Evolutionary conservation across 2,888 invertebrate genomes (phyloP).

Genomic region (Protonemura montana): DNA sequence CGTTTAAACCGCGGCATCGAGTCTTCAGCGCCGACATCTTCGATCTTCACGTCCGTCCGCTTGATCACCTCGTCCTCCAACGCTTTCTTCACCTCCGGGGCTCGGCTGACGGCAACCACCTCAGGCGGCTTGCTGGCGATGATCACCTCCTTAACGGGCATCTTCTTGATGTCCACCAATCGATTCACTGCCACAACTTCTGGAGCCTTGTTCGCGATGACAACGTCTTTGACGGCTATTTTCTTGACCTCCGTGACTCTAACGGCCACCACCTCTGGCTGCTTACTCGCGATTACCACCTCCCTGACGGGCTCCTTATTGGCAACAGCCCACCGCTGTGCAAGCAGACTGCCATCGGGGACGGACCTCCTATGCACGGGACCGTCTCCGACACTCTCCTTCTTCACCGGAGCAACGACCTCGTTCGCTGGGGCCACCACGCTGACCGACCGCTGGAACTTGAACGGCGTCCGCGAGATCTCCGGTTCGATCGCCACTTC

Average conservation of each 20-base stretch:
- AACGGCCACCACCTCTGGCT: constrained; percentile 15
- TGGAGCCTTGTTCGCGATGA: background rate
- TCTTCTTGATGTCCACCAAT: background rate
- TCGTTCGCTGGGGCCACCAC: background rate
- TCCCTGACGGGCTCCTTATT: constrained; percentile 41
- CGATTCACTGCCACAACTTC: background rate
- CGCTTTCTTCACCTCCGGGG: constrained; percentile 17
- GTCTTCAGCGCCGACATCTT: constrained; percentile 29
- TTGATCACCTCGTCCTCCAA: constrained; percentile 23
- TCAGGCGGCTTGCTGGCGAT: background rate
- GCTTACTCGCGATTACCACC: constrained; percentile 22
- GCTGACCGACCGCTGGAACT: constrained; percentile 27
- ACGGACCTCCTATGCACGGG: constrained; percentile 19
- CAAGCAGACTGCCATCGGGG: constrained; percentile 9
- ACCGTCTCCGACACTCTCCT: background rate
- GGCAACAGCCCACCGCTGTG: constrained; percentile 9
- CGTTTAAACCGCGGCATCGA: constrained; percentile 70
- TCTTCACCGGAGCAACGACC: background rate
- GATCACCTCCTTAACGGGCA: background rate
- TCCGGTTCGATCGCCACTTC: background rate
- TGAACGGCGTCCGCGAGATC: background rate
- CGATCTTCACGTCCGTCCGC: constrained; percentile 15
- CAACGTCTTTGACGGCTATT: too few relatives aligned
- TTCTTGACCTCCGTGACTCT: too few relatives aligned
- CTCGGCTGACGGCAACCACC: background rate